These are phyloP conservation scores for Egretta garzetta DNA, from an alignment of 2,113 vertebrate species.

Conservation along the genomic window DNA sequence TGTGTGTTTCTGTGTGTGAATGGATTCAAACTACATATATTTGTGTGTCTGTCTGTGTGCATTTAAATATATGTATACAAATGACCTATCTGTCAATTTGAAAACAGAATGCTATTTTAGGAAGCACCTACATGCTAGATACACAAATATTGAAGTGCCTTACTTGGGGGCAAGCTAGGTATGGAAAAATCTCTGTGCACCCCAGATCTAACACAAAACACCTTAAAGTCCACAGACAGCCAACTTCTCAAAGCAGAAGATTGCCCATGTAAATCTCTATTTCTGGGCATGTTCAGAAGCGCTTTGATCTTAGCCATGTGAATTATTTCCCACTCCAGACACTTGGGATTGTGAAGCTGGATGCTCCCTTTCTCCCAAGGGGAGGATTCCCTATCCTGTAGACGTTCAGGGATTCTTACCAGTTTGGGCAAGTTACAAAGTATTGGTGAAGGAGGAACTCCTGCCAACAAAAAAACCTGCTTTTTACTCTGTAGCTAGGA, in stretches of 20 bases:
- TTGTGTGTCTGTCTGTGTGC: not conserved
- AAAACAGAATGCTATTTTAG: not conserved
- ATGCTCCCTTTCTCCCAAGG: not conserved
- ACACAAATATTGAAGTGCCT: not conserved
- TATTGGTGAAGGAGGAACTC: not conserved
- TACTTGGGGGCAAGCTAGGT: not conserved
- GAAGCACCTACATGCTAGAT: not conserved
- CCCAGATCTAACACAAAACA: not conserved
- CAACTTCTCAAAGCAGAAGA: not conserved
- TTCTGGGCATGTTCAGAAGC: not conserved
- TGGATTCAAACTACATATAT: not conserved
- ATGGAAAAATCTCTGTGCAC: not conserved
- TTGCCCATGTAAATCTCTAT: not conserved
- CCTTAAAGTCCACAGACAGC: not conserved
- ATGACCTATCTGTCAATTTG: not conserved
- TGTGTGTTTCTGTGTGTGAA: not conserved
- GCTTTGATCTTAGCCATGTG: not conserved
- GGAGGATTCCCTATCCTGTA: not conserved
- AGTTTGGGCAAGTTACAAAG: not conserved
- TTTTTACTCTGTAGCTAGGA: not conserved
- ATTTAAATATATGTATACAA: not conserved
- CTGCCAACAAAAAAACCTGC: not conserved
- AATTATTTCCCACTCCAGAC: not conserved
- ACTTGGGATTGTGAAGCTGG: not conserved
- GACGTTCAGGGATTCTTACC: not conserved